Evolutionary conservation across 2,888 invertebrate species (phyloP).

Genomic region (Temnothorax rugatulus): DNA sequence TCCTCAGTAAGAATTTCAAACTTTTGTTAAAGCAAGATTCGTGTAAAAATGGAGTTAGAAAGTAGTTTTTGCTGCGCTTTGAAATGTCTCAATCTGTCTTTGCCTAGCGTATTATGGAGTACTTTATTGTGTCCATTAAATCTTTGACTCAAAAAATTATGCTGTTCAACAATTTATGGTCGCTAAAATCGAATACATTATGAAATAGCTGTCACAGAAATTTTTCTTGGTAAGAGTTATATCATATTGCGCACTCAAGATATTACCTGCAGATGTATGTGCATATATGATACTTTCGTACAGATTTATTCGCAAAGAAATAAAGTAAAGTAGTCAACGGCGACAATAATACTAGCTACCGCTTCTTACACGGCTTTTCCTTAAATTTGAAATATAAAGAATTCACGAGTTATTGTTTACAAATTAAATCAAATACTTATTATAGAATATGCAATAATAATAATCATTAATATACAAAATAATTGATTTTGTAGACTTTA

Average conservation of each 20-base stretch:
- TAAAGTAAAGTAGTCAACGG: not conserved
- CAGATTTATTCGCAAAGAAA: not conserved
- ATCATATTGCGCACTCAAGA: constrained; percentile 2
- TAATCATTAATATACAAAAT: not conserved
- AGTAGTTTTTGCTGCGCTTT: not conserved
- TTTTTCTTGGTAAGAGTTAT: constrained; percentile 3
- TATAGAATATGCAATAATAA: not conserved
- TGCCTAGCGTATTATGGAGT: not conserved
- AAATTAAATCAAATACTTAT: not conserved
- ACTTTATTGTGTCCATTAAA: not conserved
- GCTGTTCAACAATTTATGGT: not conserved
- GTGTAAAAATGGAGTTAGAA: not conserved
- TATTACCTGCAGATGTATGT: not conserved
- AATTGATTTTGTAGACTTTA: not conserved
- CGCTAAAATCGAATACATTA: constrained; percentile 12
- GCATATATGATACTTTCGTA: not conserved
- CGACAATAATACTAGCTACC: not conserved
- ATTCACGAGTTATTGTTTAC: not conserved
- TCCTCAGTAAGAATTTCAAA: not conserved
- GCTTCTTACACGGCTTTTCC: not conserved
- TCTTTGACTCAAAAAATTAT: not conserved
- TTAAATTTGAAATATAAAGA: constrained; percentile 3
- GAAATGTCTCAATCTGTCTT: not conserved
- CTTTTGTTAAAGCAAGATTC: not conserved
- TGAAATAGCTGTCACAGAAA: constrained; percentile 17